These are phyloP conservation scores for Drosophila paulistorum DNA, from an alignment of 1,140 invertebrate species.

Conservation along the genomic window DNA sequence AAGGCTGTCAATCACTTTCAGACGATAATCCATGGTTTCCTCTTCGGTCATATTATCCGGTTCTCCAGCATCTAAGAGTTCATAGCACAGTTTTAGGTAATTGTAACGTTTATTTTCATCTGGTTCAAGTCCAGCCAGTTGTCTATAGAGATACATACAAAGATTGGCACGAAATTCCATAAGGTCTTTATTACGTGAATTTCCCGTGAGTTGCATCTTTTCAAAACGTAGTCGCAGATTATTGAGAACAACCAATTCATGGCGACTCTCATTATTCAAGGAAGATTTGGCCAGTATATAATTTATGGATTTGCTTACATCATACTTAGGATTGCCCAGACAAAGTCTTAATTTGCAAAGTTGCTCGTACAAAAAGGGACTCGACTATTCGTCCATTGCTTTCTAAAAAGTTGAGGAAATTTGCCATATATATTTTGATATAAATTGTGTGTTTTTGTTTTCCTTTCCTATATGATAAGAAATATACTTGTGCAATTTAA, in stretches of 20 bases:
- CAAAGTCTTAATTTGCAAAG: constrained; percentile 22
- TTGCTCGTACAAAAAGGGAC: neutral
- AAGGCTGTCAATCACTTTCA: constrained; percentile 17
- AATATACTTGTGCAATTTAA: too few species aligned
- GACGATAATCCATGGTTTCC: neutral
- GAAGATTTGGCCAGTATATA: neutral
- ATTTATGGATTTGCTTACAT: constrained; percentile 2
- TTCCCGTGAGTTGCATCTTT: neutral
- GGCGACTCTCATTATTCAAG: too few species aligned
- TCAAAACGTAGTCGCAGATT: constrained; percentile 29
- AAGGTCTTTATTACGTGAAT: neutral
- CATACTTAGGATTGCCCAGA: constrained; percentile 13
- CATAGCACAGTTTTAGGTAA: constrained; percentile 24
- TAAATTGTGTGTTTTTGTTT: neutral
- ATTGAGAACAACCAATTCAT: constrained; percentile 10
- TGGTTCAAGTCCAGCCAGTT: constrained; percentile 19
- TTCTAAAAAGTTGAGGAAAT: neutral
- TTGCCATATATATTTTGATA: neutral
- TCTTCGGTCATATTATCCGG: neutral
- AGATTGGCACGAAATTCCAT: constrained; percentile 15
- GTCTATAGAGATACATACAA: constrained; percentile 38
- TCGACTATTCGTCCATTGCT: neutral
- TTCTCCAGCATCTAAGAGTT: constrained; percentile 23
- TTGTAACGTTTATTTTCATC: neutral
- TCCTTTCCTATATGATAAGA: neutral